Evolutionary conservation across 2,113 vertebrate species (phyloP).

Genomic region (Epinephelus moara): DNA sequence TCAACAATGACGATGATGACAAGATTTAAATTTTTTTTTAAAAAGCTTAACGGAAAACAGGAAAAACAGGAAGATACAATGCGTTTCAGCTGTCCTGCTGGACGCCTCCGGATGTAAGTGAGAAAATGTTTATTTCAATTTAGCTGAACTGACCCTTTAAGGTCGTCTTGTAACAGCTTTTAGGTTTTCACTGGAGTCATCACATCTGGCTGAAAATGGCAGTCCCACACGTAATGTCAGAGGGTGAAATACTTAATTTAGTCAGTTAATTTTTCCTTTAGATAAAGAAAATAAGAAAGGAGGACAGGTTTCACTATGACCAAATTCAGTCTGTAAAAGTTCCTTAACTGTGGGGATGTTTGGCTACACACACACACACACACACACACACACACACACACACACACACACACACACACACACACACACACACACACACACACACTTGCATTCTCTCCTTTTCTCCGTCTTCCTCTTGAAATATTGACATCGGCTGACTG

Average conservation of each 20-base stretch:
- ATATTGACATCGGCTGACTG: constrained; percentile 69
- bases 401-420: no score
- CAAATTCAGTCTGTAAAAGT: neutral
- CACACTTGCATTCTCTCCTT: constrained; percentile 29
- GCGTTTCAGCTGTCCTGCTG: neutral
- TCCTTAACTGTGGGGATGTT: neutral
- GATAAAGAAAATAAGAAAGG: neutral
- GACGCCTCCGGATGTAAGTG: neutral
- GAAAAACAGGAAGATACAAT: neutral
- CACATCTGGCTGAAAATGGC: neutral
- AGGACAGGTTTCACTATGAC: neutral
- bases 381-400: neutral
- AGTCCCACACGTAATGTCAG: neutral
- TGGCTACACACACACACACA: constrained; percentile 20
- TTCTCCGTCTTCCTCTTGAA: constrained; percentile 46
- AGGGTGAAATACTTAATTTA: neutral
- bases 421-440: neutral
- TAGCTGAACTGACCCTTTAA: neutral
- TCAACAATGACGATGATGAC: no score
- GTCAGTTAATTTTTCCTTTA: neutral
- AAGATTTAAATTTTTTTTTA: neutral
- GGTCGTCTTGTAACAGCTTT: neutral
- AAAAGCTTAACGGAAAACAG: neutral
- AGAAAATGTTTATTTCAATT: neutral
- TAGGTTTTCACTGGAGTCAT: neutral